Evolutionary conservation across 2,888 invertebrate genomes (phyloP).

Genomic region (Temnothorax unifasciatus): DNA sequence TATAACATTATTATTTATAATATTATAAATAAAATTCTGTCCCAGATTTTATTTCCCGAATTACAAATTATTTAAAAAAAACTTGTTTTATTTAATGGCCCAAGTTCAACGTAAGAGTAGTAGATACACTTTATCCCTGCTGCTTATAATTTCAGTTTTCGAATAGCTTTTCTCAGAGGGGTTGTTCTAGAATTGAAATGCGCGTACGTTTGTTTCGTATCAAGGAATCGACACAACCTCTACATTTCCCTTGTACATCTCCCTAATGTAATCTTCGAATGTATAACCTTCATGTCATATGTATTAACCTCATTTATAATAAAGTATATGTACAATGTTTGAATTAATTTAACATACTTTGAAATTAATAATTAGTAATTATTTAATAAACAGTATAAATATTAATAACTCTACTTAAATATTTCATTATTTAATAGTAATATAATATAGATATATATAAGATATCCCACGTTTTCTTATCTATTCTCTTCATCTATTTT

Average conservation of each 20-base stretch:
- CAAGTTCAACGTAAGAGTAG: neutral
- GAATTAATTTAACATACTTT: neutral
- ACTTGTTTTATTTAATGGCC: neutral
- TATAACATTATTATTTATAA: slow-evolving; percentile 4
- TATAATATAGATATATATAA: no score
- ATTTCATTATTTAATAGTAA: no score
- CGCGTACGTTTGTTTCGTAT: neutral
- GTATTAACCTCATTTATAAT: neutral
- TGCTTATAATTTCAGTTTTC: slow-evolving; percentile 1
- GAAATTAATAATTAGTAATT: neutral
- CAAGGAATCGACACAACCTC: neutral
- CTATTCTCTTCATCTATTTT: neutral
- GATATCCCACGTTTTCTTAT: neutral
- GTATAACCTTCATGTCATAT: neutral
- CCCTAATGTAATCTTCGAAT: neutral
- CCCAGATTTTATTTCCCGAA: neutral
- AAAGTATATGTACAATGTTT: neutral
- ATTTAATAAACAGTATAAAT: neutral
- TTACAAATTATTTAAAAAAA: neutral
- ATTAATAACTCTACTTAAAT: neutral
- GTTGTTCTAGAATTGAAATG: slow-evolving; percentile 15
- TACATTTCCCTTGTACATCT: neutral
- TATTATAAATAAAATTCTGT: slow-evolving; percentile 1
- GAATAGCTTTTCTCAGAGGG: neutral
- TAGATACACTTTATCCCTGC: neutral